Base-by-base conservation (phyloP, 2,888 invertebrate species). In the Autographa pulchrina region DNA sequence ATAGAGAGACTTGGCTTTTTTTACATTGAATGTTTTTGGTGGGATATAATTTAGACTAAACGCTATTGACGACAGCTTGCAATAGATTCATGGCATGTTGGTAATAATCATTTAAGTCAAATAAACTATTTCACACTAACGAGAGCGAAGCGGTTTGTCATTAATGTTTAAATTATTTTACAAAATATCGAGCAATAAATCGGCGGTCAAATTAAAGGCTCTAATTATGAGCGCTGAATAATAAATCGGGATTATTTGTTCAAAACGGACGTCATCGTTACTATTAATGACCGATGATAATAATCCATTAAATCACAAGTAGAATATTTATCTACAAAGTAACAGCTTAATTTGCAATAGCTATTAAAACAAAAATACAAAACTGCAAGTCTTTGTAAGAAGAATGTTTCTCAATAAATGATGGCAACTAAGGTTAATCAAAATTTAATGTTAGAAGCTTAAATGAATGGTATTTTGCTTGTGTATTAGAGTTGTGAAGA, bases 401-500 rank as follows among this genome's bases (percentile, higher is more conserved):
- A 14, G 14, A 16, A n/a, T 48, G 48, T 76, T 78, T 72, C 60
- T 75, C 62, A 64, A 76, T 81, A 79, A 77, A 84, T 62, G 69
- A 64, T 70, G 65, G 41, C 69, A 70, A 71, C 65, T 74, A 43
- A 64, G 54, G 61, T 35, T 62, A 74, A 66, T 81, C 67, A 77
- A 83, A 81, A 60, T 70, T 75, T 62, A 67, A 77, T 75, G 80
- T 82, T 79, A 80, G 79, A 71, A 62, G 68, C 70, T 77, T 74
- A 74, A 85, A 68, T 78, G 77, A 81, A 85, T 85, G 85, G 84
- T 83, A 78, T 71, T 81, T 86, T 77, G 82, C 81, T 82, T 80
- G 80, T 69, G 76, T 81, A 74, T 74, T 76, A 70, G 75, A 76
- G 81, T 77, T 81, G 69, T 72, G 74, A 74, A 88, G 87, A 90